Percentiles rank a stretch among this genome's conserved stretches.
Evolutionary conservation across 1,140 invertebrate genomes (phyloP).

Genomic region (Halictus rubicundus): DNA sequence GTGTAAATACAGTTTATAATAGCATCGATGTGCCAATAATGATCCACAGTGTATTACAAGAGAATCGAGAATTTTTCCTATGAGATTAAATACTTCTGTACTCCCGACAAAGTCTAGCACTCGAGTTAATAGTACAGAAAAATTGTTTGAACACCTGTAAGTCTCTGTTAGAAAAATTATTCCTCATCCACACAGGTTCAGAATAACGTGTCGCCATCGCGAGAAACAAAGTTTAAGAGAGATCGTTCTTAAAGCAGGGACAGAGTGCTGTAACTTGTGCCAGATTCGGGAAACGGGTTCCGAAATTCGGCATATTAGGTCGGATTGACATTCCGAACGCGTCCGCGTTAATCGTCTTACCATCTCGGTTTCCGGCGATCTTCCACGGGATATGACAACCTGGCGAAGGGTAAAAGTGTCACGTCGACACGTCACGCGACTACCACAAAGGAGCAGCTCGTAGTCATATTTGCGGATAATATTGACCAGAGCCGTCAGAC

Average conservation of each 20-base stretch:
- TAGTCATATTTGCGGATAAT: conserved; percentile 73
- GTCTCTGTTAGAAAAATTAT: no score
- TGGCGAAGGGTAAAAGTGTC: conserved; percentile 38
- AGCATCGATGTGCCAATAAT: no score
- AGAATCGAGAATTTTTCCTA: no score
- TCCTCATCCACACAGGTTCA: neutral
- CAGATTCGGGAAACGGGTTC: neutral
- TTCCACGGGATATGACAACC: conserved; percentile 16
- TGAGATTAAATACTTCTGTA: no score
- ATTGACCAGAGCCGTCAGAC: conserved; percentile 70
- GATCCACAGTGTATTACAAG: no score
- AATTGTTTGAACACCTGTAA: no score
- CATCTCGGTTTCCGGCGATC: conserved; percentile 4
- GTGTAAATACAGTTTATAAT: no score
- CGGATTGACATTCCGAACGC: conserved; percentile 13
- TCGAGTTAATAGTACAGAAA: no score
- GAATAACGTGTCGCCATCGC: neutral
- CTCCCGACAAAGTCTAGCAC: no score
- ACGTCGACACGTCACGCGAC: conserved; percentile 31
- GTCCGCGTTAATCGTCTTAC: conserved; percentile 35
- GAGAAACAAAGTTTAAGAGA: neutral
- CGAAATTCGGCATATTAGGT: neutral
- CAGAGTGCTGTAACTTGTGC: neutral
- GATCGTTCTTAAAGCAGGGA: neutral
- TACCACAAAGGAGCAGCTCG: conserved; percentile 43